Conservation (phyloP, 2,113 vertebrate species). For the Atrichornis clamosus region DNA sequence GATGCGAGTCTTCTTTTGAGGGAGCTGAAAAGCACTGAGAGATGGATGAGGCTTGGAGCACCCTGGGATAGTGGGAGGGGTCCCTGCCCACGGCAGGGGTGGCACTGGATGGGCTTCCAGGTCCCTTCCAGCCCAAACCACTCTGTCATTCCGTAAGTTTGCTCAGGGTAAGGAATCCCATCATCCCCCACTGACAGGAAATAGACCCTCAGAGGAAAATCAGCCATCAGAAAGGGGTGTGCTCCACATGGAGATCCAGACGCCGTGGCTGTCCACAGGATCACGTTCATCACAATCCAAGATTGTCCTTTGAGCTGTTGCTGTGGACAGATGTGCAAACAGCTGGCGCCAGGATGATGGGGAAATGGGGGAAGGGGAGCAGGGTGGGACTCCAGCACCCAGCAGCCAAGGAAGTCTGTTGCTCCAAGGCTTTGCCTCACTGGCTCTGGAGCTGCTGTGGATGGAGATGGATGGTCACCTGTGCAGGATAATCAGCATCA, state of each 20-base stretch:
- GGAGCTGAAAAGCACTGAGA: background rate
- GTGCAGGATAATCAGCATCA: accelerated
- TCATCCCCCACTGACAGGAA: background rate
- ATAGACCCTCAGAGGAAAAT: background rate
- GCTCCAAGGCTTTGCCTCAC: background rate
- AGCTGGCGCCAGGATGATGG: accelerated
- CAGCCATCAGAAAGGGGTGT: background rate
- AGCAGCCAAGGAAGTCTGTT: background rate
- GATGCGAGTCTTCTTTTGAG: background rate
- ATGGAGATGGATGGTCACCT: background rate
- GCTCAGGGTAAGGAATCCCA: background rate
- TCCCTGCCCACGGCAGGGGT: background rate
- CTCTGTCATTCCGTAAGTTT: background rate
- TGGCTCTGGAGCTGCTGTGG: background rate
- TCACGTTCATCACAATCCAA: background rate
- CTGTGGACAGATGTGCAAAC: background rate
- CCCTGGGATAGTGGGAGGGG: background rate
- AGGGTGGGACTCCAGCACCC: too few species aligned
- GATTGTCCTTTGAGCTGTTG: background rate
- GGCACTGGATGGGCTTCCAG: background rate
- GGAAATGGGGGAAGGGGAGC: background rate
- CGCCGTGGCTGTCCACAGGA: background rate
- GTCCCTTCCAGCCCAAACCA: background rate
- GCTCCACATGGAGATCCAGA: background rate
- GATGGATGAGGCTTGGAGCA: background rate